These are phyloP conservation scores for Drosophila multiciliata DNA, from an alignment of 2,888 invertebrate species.

Conservation along the genomic window DNA sequence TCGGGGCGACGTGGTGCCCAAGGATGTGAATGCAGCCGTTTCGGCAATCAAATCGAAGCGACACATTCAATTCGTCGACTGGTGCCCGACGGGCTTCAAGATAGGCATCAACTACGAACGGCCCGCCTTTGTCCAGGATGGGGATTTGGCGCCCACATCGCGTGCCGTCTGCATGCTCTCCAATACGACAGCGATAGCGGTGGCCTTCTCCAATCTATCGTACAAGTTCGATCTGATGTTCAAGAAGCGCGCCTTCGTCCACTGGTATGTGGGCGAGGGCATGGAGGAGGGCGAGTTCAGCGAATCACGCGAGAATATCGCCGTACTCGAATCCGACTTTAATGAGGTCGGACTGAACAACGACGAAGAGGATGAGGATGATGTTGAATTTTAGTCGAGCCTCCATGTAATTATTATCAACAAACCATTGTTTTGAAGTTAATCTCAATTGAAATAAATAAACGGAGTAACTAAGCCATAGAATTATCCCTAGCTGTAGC, in stretches of 20 bases:
- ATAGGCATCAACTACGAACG: conserved; percentile 94
- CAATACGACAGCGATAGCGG: conserved; percentile 96
- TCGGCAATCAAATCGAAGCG: conserved; percentile 91
- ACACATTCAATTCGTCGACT: conserved; percentile 95
- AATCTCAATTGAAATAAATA: background rate
- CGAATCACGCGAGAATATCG: conserved; percentile 84
- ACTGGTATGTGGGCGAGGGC: conserved; percentile 90
- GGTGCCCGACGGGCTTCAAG: conserved; percentile 97
- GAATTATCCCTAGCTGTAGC: background rate
- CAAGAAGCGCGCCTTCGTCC: conserved; percentile 91
- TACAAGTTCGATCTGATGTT: conserved; percentile 95
- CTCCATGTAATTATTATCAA: background rate
- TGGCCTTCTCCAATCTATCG: conserved; percentile 95
- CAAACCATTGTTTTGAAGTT: conserved; percentile 12
- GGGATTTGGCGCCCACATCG: conserved; percentile 92
- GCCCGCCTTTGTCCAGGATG: conserved; percentile 91
- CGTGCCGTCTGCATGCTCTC: conserved; percentile 95
- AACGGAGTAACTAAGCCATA: background rate
- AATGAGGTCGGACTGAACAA: conserved; percentile 83
- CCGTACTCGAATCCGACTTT: conserved; percentile 83
- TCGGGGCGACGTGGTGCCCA: conserved; percentile 95
- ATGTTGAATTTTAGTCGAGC: conserved; percentile 65
- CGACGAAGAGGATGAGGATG: conserved; percentile 67
- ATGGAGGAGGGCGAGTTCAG: conserved; percentile 85
- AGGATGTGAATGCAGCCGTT: conserved; percentile 94